Evolutionary conservation across 2,113 vertebrate genomes (phyloP), one percentile per base, ranked within the genome.

Genomic region (Eclectus roratus): DNA sequence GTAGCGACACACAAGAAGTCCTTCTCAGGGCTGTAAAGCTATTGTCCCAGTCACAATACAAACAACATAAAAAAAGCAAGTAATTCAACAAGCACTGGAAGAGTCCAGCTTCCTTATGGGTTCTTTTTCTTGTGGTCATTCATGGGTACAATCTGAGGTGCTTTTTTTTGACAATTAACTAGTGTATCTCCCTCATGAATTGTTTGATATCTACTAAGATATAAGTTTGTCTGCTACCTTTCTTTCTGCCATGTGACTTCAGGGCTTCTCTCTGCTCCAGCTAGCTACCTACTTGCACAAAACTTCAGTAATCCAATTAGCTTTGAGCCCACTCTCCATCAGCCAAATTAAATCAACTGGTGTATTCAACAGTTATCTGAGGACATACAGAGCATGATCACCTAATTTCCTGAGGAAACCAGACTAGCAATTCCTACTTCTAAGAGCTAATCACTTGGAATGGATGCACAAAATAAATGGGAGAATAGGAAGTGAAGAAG

Each of bases 321-420:
- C 76, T 85, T 82, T 65, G 53, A 94, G 63, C 37, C 37, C 1
- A 1, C 31, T 86, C 61, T 84, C 83, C 77, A 53, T 78, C 83
- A 93, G 50, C 50, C 88, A 91, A 92, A 88, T 94, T 78, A 83
- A 91, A 94, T 90, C 80, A 86, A 78, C 49, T 2, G 0, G 27
- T 64, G 6, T 80, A 39, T 78, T 93, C 76, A 80, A 39, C 35
- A 80, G 82, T 85, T 83, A 61, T 71, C 31, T 65, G 41, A 93
- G 64, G 76, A 61, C 1, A 1, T 63, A 72, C 41, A 77, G 60
- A 80, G 24, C 83, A 58, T 1, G 25, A 86, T 47, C 29, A 2
- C 53, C 46, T 71, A 61, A 66, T 94, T 94, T 94, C 88, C 92
- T 46, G 39, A 91, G 86, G 86, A 95, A 93, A 68, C 43, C 80